Evolutionary conservation across 1,140 invertebrate genomes (phyloP), one percentile per base, ranked within the genome.

Genomic region (Melanaphis sacchari): DNA sequence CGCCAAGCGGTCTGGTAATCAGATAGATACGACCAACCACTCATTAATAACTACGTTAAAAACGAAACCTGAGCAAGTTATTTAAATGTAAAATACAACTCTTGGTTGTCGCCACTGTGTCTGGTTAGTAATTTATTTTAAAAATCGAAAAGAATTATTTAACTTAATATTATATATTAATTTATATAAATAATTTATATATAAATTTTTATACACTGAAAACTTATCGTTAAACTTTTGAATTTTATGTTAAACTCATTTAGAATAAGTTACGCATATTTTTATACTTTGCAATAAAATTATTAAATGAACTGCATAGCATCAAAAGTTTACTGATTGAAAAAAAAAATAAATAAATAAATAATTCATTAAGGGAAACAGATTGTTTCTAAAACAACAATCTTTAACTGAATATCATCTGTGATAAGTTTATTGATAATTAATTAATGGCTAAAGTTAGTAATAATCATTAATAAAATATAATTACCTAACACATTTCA

Each of bases 1-100:
- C 91, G 91, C 91, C 91, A 93, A 93, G 76, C 91, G 76, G 91
- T 93, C 91, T 93, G 81, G 59, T 82, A 82, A 92, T 92, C 43
- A 24, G 66, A 91, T 92, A 81, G 41, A 22, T 92, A 82, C 9
- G 8, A 76, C 66, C 66, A 31, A 46, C 31, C 90, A 43, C 22
- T 40, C 66, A 81, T 46, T 92, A 92, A 92, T 82, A 82, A 92
- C 26, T 4, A 40, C 24, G 76, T 46, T 92, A 92, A 76, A 92
- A 92, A 81, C 66, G 36, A 92, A 46, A 90, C 52, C 26, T 59
- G 89, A 9, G 89, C 38, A 18, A 59, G 52, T 41, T 54, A 89
- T 54, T 89, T 89, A 54, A 89, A 89, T 52, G 46, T 4, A 26
- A 40, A 54, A 89, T 15, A 89, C 21, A 38, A 89, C 88, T 46